Conservation (phyloP, 1,140 invertebrate species). For the Gryllus bimaculatus region DNA sequence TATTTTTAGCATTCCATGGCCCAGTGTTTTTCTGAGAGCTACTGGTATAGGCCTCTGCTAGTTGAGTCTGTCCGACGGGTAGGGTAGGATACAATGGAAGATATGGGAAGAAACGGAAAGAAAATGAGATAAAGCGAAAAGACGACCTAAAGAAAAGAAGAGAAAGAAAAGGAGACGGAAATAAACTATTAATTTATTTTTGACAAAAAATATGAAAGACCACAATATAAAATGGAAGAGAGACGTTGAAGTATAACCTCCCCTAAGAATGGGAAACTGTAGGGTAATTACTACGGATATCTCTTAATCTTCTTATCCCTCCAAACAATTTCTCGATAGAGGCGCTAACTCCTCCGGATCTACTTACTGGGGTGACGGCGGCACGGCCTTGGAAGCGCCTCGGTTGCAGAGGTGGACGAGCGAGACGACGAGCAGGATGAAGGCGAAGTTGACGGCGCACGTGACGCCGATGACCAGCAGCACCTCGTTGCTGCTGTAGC, state of each 20-base stretch:
- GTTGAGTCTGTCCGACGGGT: no score
- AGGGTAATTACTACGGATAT: not conserved
- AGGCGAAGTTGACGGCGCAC: conserved; percentile 30
- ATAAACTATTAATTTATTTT: not conserved
- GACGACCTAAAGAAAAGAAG: not conserved
- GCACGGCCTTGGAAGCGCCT: not conserved
- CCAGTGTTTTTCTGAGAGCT: no score
- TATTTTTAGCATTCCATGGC: no score
- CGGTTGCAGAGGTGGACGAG: conserved; percentile 28
- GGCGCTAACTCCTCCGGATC: not conserved
- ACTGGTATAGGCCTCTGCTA: no score
- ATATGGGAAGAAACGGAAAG: no score
- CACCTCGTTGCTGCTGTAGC: conserved; percentile 23
- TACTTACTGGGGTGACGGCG: not conserved
- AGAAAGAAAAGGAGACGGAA: not conserved
- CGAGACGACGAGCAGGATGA: conserved; percentile 28
- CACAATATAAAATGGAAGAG: not conserved
- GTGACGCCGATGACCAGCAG: conserved; percentile 30
- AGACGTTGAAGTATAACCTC: not conserved
- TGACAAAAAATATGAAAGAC: not conserved
- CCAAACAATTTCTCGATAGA: not conserved
- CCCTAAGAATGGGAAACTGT: not conserved
- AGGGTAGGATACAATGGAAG: no score
- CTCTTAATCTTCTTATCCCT: not conserved
- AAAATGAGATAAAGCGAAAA: not conserved